These are phyloP conservation scores for Bombus balteatus DNA, from an alignment of 1,140 invertebrate species.

Conservation along the genomic window DNA sequence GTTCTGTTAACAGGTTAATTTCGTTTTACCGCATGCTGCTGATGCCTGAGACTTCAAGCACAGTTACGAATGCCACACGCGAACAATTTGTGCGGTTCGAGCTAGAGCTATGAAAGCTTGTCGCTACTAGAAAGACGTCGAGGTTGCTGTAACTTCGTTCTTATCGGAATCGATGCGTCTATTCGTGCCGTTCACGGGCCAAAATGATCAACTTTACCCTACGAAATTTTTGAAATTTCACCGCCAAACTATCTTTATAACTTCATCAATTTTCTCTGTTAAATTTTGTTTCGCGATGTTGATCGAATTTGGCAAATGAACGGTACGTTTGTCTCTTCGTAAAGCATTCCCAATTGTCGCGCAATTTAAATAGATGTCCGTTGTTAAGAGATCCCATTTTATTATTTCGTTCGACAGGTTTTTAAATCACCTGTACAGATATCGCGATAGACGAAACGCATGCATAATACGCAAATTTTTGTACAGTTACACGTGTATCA, in stretches of 20 bases:
- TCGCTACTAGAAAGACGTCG: conserved; percentile 7
- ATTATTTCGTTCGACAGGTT: neutral
- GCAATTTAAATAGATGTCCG: neutral
- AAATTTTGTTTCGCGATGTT: too few relatives aligned
- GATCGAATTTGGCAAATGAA: too few relatives aligned
- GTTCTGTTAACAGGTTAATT: neutral
- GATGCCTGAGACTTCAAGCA: neutral
- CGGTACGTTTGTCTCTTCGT: neutral
- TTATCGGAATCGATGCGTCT: neutral
- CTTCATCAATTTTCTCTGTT: too few relatives aligned
- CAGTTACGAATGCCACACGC: conserved; percentile 24
- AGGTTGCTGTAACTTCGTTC: conserved; percentile 2
- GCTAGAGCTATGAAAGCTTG: conserved; percentile 14
- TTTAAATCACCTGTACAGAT: too few relatives aligned
- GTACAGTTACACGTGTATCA: neutral
- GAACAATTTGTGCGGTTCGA: conserved; percentile 16
- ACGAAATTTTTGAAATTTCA: too few relatives aligned
- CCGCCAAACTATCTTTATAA: neutral
- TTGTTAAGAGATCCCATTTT: neutral
- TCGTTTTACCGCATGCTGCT: neutral
- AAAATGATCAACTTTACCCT: too few relatives aligned
- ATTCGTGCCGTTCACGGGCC: neutral
- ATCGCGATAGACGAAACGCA: neutral
- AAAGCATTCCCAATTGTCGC: neutral
- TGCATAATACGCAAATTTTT: neutral